Conservation (phyloP, 2,888 invertebrate species). For the Drosophila anceps region DNA sequence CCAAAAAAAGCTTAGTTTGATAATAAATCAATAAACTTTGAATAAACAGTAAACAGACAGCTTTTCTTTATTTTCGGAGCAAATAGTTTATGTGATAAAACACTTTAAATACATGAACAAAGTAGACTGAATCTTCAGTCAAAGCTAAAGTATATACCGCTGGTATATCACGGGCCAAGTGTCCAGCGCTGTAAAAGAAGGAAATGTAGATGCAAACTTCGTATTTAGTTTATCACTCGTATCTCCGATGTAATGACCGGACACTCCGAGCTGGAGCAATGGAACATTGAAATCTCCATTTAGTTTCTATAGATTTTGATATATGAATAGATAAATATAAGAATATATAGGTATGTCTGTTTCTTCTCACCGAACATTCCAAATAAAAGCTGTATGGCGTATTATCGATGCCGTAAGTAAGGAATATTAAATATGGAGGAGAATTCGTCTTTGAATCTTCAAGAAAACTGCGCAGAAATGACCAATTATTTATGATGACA, state of each 20-base stretch:
- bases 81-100: not conserved
- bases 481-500: slow-evolving; percentile 73
- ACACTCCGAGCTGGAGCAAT: slow-evolving; percentile 85
- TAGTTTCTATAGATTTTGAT: slow-evolving; percentile 36
- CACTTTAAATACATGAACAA: not conserved
- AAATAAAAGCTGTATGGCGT: slow-evolving; percentile 70
- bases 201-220: slow-evolving; percentile 83
- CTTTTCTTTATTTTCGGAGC: not conserved
- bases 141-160: slow-evolving; percentile 71
- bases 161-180: slow-evolving; percentile 86
- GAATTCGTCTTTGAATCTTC: slow-evolving; percentile 35
- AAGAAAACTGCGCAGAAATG: slow-evolving; percentile 68
- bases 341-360: not conserved
- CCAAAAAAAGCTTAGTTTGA: not conserved
- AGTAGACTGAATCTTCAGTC: slow-evolving; percentile 31
- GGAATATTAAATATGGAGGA: slow-evolving; percentile 68
- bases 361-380: slow-evolving; percentile 57
- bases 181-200: slow-evolving; percentile 85
- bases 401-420: slow-evolving; percentile 67
- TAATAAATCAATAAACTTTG: slow-evolving; percentile 1
- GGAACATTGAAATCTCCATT: slow-evolving; percentile 65
- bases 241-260: slow-evolving; percentile 85
- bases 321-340: not conserved
- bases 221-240: slow-evolving; percentile 84
- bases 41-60: not conserved